phyloP scores from a whole-genome alignment of 2,888 invertebrate species.

The Bombylius discolor region DNA sequence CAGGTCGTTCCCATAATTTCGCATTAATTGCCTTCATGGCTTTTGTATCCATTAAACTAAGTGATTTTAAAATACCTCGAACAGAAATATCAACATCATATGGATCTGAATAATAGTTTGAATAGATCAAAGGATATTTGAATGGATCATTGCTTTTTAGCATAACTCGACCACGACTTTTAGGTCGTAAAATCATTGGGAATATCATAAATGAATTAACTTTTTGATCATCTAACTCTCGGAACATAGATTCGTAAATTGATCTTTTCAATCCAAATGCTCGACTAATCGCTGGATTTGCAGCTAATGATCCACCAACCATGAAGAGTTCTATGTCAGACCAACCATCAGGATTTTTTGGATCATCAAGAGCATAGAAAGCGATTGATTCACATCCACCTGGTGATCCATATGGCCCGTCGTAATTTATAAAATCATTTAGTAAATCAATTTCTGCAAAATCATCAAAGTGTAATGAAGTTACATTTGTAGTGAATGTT shows the following conservation, averaged over 20 bases:
- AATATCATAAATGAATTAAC: slow-evolving; percentile 44
- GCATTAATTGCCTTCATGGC: slow-evolving; percentile 43
- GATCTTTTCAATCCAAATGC: slow-evolving; percentile 39
- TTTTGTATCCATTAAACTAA: slow-evolving; percentile 38
- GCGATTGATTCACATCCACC: slow-evolving; percentile 51
- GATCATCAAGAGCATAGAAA: slow-evolving; percentile 47
- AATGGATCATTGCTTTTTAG: slow-evolving; percentile 50
- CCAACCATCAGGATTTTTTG: slow-evolving; percentile 38
- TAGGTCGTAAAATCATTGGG: slow-evolving; percentile 52
- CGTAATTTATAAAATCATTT: slow-evolving; percentile 25
- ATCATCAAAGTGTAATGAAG: slow-evolving; percentile 30
- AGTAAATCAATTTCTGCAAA: slow-evolving; percentile 27
- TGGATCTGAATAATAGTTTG: slow-evolving; percentile 53
- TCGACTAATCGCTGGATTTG: slow-evolving; percentile 32
- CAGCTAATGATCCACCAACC: slow-evolving; percentile 41
- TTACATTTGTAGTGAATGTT: slow-evolving; percentile 45
- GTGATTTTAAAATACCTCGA: slow-evolving; percentile 43
- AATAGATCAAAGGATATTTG: slow-evolving; percentile 50
- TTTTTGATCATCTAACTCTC: slow-evolving; percentile 28
- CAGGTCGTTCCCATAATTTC: slow-evolving; percentile 39
- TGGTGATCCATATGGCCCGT: slow-evolving; percentile 39
- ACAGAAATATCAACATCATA: slow-evolving; percentile 50
- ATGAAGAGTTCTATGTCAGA: slow-evolving; percentile 62
- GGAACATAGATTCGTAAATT: slow-evolving; percentile 37
- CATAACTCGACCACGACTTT: slow-evolving; percentile 52